Evolutionary conservation across 2,113 vertebrate genomes (phyloP), one percentile per base, ranked within the genome.

Genomic region (Anhinga anhinga): DNA sequence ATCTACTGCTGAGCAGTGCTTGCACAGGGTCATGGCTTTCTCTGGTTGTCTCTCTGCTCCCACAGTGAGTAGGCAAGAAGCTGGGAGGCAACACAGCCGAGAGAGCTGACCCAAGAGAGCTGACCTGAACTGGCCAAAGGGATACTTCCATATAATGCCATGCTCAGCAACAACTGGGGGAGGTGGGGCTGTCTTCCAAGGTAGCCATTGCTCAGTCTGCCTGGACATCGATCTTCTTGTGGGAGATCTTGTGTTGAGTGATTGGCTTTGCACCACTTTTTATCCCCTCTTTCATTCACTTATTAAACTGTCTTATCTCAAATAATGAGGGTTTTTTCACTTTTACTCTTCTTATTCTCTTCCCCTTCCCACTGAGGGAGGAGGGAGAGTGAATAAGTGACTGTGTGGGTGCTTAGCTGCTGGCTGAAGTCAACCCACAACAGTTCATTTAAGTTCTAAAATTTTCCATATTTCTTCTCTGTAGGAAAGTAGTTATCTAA

Each of bases 151-250:
- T 55, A n/a, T n/a, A 53, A 47, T 5, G 16, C 34, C 29, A 30
- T 27, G 5, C 19, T 77, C 36, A 62, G 26, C 15, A 67, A 5
- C 29, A 11, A 17, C 8, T 6, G 25, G 25, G 50, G 12, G 5
- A 36, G 7, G 2, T 4, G 10, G 16, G 10, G 2, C 7, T 83
- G 65, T 76, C 40, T 55, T 92, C 32, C 10, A 26, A 50, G 4
- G 40, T 13, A 42, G 8, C 7, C 21, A 30, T 30, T 82, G 21
- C 8, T 65, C 32, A 65, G 23, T 45, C 22, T 34, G 18, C 4
- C n/a, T 55, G 22, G 26, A 9, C n/a, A 12, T 36, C 0, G 0
- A 10, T 62, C 29, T 61, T 58, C 34, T 61, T 20, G 10, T 0
- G 0, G 53, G 22, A 86, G 14, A n/a, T n/a, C n/a, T n/a, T n/a